Percentiles rank a stretch among this genome's conserved stretches.
Conservation (phyloP, 2,888 invertebrate genomes). For the Philereme vetulata region DNA sequence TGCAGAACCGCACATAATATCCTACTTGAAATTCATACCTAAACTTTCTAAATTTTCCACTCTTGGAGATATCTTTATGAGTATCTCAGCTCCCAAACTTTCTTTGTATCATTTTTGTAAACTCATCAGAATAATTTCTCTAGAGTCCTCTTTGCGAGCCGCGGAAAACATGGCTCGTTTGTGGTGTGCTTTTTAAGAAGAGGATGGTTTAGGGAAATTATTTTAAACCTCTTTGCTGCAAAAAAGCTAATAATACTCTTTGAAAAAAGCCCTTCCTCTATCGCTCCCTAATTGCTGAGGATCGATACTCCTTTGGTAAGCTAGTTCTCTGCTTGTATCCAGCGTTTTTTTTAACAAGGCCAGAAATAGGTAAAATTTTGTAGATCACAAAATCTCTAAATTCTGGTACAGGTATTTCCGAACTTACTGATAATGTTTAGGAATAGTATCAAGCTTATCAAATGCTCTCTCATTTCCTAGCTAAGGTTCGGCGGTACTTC, state of each 20-base stretch:
- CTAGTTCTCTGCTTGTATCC: no score
- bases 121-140: slow-evolving; percentile 41
- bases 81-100: slow-evolving; percentile 29
- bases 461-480: no score
- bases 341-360: no score
- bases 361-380: no score
- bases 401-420: no score
- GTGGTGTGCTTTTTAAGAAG: slow-evolving; percentile 31
- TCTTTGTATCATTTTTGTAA: slow-evolving; percentile 37
- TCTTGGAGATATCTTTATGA: slow-evolving; percentile 27
- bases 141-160: slow-evolving; percentile 33
- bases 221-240: slow-evolving; percentile 5
- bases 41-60: slow-evolving; percentile 22
- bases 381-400: no score
- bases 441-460: no score
- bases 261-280: no score
- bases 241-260: background rate
- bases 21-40: slow-evolving; percentile 21
- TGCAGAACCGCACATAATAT: slow-evolving; percentile 18
- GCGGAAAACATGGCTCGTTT: slow-evolving; percentile 26
- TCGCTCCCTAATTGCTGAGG: no score
- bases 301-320: no score
- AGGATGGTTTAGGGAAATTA: slow-evolving; percentile 6
- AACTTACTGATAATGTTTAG: no score
- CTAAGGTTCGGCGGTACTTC: no score